These are phyloP conservation scores for Lordiphosa mommai DNA, from an alignment of 1,140 invertebrate species.

Conservation along the genomic window DNA sequence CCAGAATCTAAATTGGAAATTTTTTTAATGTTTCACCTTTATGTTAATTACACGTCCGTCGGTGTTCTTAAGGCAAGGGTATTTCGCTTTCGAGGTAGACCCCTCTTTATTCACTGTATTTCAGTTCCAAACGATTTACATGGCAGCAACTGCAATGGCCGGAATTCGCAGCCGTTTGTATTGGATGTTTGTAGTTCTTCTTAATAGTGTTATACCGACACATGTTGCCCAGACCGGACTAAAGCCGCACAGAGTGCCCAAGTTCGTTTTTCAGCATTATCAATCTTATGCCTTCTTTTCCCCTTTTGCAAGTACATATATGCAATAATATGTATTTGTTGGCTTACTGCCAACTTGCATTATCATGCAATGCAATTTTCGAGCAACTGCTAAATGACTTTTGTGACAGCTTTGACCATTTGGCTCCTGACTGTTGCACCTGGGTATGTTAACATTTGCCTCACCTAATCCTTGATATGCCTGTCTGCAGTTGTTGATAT, in stretches of 20 bases:
- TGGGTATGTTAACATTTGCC: slow-evolving; percentile 13
- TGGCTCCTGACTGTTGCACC: slow-evolving; percentile 16
- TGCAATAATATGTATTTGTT: slow-evolving; percentile 3
- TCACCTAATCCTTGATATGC: slow-evolving; percentile 31
- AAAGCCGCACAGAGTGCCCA: slow-evolving; percentile 15
- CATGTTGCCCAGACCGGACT: slow-evolving; percentile 34
- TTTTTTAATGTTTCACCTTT: too few species aligned
- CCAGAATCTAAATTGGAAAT: too few species aligned
- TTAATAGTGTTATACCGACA: slow-evolving; percentile 44
- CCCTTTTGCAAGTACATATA: slow-evolving; percentile 1
- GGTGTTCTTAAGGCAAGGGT: neutral
- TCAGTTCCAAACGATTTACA: neutral
- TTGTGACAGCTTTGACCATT: slow-evolving; percentile 41
- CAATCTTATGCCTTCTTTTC: slow-evolving; percentile 32
- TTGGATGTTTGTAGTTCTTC: slow-evolving; percentile 25
- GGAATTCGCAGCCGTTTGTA: slow-evolving; percentile 21
- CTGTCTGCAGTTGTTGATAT: slow-evolving; percentile 52
- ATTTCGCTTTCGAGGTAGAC: neutral
- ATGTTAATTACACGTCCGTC: too few species aligned
- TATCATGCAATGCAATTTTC: slow-evolving; percentile 58
- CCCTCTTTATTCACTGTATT: neutral
- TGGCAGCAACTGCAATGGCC: slow-evolving; percentile 29
- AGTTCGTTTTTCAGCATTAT: slow-evolving; percentile 29
- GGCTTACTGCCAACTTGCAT: slow-evolving; percentile 44
- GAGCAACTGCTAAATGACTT: slow-evolving; percentile 49